Evolutionary conservation across 2,888 invertebrate genomes (phyloP), one percentile per base, ranked within the genome.

Genomic region (Odontocolon sp.): DNA sequence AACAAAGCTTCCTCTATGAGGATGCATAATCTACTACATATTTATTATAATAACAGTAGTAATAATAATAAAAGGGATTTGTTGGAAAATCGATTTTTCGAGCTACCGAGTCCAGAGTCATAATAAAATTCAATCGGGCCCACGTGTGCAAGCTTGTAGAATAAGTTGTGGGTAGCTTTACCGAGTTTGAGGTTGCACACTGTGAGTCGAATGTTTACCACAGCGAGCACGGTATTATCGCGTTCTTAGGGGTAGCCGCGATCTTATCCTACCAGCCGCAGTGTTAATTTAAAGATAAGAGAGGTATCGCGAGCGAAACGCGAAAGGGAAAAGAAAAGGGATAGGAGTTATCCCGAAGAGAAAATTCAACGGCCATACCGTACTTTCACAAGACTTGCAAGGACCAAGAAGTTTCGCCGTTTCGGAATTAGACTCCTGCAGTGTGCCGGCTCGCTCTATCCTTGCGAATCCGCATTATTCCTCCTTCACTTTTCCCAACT

Each of bases 201-300:
- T 56, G 50, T 50, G 61, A 47, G 63, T 64, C 33, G 47, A 67
- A 52, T 61, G 56, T 63, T 73, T 69, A 64, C 45, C 70, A 26
- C 70, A 56, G 14, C 21, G 56, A 31, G 26, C 26, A 14, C 5
- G 26, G 18, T 50, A 71, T 76, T 76, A 76, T 70, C 70, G 76
- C 50, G 59, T 71, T 76, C 66, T 45, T 31, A 40, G 61, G 21
- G 36, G 40, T 68, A 63, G 63, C 50, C 40, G 42, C 71, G 71
- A 71, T 77, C 47, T 68, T 63, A 54, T 74, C 50, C 54, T 33
- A 23, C 57, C 57, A 36, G 45, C 47, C 71, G 67, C 76, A 68
- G 78, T 71, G 80, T 80, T 81, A 81, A 81, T 81, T 80, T 73
- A 76, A 81, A 81, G 81, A 81, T 80, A 81, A 81, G 72, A 66